phyloP scores from a whole-genome alignment of 1,140 invertebrate species.

The Schlechtendalia chinensis region DNA sequence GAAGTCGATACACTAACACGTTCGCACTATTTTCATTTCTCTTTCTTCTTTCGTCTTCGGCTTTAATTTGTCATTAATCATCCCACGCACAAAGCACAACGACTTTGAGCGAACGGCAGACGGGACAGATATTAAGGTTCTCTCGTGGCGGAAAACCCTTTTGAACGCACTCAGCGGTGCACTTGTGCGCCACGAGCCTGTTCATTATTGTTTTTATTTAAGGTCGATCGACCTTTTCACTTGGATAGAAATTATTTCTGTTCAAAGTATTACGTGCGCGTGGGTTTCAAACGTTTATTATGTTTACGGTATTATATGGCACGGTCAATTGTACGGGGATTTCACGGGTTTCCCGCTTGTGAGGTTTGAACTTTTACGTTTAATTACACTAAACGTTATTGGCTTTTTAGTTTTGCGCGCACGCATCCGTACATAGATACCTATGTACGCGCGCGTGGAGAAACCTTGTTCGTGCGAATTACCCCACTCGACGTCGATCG shows the following conservation, averaged over 20 bases:
- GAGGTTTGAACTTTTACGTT: too few species aligned
- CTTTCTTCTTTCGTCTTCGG: background rate
- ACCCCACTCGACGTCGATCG: background rate
- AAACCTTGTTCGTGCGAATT: constrained; percentile 4
- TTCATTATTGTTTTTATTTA: background rate
- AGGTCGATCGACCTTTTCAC: background rate
- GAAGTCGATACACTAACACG: constrained; percentile 17
- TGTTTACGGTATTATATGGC: background rate
- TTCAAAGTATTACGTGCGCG: too few species aligned
- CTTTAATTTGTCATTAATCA: constrained; percentile 22
- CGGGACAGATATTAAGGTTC: constrained; percentile 2
- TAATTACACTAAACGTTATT: too few species aligned
- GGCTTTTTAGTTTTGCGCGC: too few species aligned
- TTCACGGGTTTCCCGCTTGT: constrained; percentile 4
- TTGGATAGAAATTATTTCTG: too few species aligned
- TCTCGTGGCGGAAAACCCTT: background rate
- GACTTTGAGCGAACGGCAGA: background rate
- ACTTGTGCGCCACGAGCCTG: background rate
- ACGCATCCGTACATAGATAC: background rate
- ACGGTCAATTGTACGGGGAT: constrained; percentile 9
- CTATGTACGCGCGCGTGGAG: background rate
- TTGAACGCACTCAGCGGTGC: background rate
- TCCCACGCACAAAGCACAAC: background rate
- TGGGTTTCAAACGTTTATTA: too few species aligned
- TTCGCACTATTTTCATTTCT: background rate